phyloP scores from a whole-genome alignment of 2,888 invertebrate genomes.

The Seladonia tumulorum region DNA sequence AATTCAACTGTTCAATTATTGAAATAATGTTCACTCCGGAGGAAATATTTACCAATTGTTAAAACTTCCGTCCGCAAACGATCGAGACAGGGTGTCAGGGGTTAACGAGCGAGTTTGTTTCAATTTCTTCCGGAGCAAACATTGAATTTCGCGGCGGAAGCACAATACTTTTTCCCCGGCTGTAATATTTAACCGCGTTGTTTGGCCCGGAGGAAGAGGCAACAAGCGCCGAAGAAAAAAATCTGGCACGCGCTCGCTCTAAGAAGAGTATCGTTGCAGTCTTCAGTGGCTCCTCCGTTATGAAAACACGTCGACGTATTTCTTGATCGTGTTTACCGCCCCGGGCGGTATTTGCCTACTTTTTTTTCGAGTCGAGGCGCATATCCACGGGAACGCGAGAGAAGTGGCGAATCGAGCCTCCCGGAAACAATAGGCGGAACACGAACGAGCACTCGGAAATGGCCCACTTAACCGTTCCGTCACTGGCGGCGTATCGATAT shows the following conservation, averaged over 20 bases:
- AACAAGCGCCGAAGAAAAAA: background rate
- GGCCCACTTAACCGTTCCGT: slow-evolving; percentile 64
- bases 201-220: background rate
- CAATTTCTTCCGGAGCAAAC: background rate
- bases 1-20: too few species aligned
- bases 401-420: slow-evolving; percentile 62
- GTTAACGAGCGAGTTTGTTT: background rate
- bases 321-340: background rate
- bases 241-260: background rate
- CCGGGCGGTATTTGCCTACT: background rate
- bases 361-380: slow-evolving; percentile 11
- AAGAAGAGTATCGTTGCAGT: background rate
- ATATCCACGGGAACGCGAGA: slow-evolving; percentile 26
- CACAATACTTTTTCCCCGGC: background rate
- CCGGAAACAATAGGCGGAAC: slow-evolving; percentile 62
- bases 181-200: slow-evolving; percentile 1
- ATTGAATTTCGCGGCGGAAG: background rate
- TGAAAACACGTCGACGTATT: slow-evolving; percentile 10
- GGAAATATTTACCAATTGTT: background rate
- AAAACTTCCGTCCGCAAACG: background rate
- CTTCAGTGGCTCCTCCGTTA: background rate
- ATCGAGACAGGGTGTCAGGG: background rate
- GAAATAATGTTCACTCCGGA: too few species aligned
- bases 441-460: slow-evolving; percentile 56
- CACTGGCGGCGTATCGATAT: slow-evolving; percentile 59